Base-by-base conservation (phyloP, 2,113 vertebrate genomes). In the Turdus rufiventris region DNA sequence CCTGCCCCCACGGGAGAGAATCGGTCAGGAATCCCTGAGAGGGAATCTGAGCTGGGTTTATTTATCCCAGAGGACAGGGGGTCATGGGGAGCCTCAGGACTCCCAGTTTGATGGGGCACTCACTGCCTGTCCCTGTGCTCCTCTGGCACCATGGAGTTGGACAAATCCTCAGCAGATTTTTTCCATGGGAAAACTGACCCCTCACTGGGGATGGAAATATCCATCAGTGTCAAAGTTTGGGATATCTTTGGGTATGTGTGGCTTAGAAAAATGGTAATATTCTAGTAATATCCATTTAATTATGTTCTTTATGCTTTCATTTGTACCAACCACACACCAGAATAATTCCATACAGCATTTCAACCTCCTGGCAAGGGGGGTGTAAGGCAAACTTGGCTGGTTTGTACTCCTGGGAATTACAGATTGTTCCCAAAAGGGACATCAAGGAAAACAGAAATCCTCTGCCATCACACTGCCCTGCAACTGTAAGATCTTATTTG, bases 401-500 rank as follows among this genome's bases (percentile, higher is more conserved):
- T 11, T 40, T 53, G 54, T 40, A 0, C 21, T 71, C 18, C 20
- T 53, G 40, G 3, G 53, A 43, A 15, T 51, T 34, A 10, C 31
- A 67, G 57, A 36, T 5, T 2, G 8, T 18, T 45, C 31, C 36
- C 24, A 15, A 29, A 57, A 70, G 54, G 31, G 54, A 40, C 38
- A n/a, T 20, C 43, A 21, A 74, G 54, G 40, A 33, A 68, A 92
- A 25, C 2, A 40, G 40, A 57, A 92, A 68, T 58, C 29, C 75
- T 71, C 34, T 29, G 61, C 43, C 10, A 1, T 6, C 3, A 33
- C 42, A 21, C 9, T 17, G 23, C 34, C 36, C 53, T 16, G 33
- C 2, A 9, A 24, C 1, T 2, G 6, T 3, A 6, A 28, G 36
- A 2, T 47, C 28, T 58, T 33, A 0, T 25, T 12, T 10, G 29